Conservation (phyloP, 2,888 invertebrate genomes). For the Nephrocerus scutellatus region DNA sequence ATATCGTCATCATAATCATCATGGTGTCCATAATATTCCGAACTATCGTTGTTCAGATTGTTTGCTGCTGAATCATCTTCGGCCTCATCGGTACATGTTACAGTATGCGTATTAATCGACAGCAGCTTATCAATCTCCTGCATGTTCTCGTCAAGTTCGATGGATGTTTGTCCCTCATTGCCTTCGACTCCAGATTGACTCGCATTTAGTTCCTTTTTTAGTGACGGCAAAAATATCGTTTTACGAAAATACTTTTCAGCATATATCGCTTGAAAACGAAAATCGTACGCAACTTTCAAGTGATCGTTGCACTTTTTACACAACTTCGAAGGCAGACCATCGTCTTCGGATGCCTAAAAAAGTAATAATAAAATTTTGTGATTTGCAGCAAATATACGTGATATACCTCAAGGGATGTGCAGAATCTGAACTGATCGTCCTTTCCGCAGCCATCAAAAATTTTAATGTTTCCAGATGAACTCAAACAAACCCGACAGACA, state of each 20-base stretch:
- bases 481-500: conserved; percentile 23
- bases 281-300: conserved; percentile 22
- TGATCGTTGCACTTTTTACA: conserved; percentile 23
- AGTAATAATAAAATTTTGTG: too few species aligned
- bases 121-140: conserved; percentile 23
- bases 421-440: conserved; percentile 24
- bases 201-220: conserved; percentile 16
- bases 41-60: too few species aligned
- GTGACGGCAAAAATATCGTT: conserved; percentile 18
- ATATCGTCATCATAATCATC: too few species aligned
- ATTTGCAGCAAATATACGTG: too few species aligned
- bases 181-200: background rate
- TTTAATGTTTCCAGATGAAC: conserved; percentile 19
- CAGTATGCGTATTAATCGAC: conserved; percentile 10
- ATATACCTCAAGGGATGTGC: conserved; percentile 20
- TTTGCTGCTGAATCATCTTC: conserved; percentile 10
- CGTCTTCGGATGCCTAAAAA: conserved; percentile 14
- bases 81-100: conserved; percentile 10
- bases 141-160: conserved; percentile 23
- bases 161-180: conserved; percentile 3
- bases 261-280: conserved; percentile 25
- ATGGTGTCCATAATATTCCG: too few species aligned
- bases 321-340: conserved; percentile 23
- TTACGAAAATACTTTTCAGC: conserved; percentile 24
- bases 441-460: conserved; percentile 24